Evolutionary conservation across 1,140 invertebrate genomes (phyloP).

Genomic region (Platyscapa corneri): DNA sequence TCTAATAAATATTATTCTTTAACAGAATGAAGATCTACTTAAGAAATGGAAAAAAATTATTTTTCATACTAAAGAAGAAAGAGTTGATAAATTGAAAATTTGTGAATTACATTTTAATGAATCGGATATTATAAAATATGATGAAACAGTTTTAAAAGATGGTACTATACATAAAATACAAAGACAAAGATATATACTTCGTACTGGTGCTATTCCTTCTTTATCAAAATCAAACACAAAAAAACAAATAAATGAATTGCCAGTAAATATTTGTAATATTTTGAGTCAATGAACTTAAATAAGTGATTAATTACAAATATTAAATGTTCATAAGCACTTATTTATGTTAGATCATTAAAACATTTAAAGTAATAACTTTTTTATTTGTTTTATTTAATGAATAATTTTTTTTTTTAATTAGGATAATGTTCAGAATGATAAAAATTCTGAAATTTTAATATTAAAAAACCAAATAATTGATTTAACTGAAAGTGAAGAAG

Average conservation of each 20-base stretch:
- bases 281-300: too few relatives aligned
- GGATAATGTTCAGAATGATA: not conserved
- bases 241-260: not conserved
- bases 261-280: not conserved
- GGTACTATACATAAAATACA: not conserved
- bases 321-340: too few relatives aligned
- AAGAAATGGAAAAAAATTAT: not conserved
- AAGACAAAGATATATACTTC: not conserved
- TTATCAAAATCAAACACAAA: not conserved
- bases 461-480: not conserved
- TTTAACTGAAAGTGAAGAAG: not conserved
- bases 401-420: not conserved
- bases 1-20: not conserved
- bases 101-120: constrained; percentile 17
- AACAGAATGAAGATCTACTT: not conserved
- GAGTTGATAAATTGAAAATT: not conserved
- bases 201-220: not conserved
- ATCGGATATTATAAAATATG: constrained; percentile 11
- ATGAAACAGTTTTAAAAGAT: constrained; percentile 26
- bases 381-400: not conserved
- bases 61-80: constrained; percentile 1
- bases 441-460: not conserved
- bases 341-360: not conserved
- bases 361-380: not conserved
- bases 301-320: too few relatives aligned